Conservation (phyloP, 2,888 invertebrate genomes). For the Julus scandinavius region DNA sequence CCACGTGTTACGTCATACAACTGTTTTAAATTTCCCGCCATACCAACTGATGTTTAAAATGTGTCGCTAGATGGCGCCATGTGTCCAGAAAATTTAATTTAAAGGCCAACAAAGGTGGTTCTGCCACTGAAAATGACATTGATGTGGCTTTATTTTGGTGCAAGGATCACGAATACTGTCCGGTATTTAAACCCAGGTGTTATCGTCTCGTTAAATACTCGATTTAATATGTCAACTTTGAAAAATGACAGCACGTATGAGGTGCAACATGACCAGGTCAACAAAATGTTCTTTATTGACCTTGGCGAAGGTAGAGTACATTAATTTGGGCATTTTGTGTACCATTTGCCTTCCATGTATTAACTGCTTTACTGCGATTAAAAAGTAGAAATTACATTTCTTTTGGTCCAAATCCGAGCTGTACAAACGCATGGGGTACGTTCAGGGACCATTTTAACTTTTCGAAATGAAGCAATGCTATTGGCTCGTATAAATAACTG, state of each 20-base stretch:
- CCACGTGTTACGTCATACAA: no score
- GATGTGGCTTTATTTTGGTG: neutral
- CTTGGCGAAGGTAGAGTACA: constrained; percentile 44
- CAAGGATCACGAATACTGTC: neutral
- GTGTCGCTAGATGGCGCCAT: neutral
- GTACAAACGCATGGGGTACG: neutral
- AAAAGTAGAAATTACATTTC: neutral
- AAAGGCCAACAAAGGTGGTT: no score
- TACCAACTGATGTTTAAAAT: neutral
- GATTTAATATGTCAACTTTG: neutral
- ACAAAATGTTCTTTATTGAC: constrained; percentile 39
- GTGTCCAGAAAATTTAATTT: neutral
- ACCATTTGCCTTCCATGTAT: no score
- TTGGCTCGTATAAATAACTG: neutral
- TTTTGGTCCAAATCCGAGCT: neutral
- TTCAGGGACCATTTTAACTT: neutral
- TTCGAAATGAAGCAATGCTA: neutral
- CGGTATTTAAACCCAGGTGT: neutral
- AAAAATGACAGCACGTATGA: neutral
- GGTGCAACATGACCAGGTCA: constrained; percentile 23
- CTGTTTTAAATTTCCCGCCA: neutral
- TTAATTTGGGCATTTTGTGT: neutral
- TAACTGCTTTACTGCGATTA: neutral
- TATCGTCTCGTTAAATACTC: neutral
- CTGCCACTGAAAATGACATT: neutral